These are phyloP conservation scores for Orthosia incerta DNA, from an alignment of 2,888 invertebrate species.

Conservation along the genomic window DNA sequence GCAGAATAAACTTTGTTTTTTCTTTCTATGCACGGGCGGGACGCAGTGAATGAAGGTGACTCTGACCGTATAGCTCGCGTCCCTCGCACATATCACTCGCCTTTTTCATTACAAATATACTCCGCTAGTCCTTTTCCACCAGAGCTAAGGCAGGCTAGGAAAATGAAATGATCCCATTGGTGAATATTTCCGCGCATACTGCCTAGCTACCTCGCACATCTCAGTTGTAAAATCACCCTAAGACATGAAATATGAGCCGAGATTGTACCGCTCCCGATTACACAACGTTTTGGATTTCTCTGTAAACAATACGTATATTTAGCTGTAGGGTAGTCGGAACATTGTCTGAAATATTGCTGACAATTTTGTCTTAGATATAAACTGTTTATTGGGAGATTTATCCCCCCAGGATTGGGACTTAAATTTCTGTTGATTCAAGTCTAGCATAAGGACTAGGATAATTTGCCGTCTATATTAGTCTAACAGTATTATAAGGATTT, in stretches of 20 bases:
- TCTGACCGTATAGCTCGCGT: too few species aligned
- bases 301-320: constrained; percentile 20
- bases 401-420: not conserved
- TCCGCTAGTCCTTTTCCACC: not conserved
- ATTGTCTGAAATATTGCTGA: constrained; percentile 31
- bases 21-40: too few species aligned
- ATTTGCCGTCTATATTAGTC: not conserved
- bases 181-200: not conserved
- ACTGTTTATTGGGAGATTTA: constrained; percentile 1
- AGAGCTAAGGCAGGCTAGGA: not conserved
- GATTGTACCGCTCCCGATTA: constrained; percentile 18
- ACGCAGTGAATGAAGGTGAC: too few species aligned
- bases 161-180: not conserved
- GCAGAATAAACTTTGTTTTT: too few species aligned
- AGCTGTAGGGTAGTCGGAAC: not conserved
- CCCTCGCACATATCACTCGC: too few species aligned
- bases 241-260: constrained; percentile 29
- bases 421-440: not conserved
- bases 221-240: not conserved
- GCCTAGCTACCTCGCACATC: not conserved
- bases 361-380: constrained; percentile 7
- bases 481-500: not conserved
- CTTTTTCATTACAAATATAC: not conserved
- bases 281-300: constrained; percentile 14
- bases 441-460: not conserved